Base-by-base conservation (phyloP, 1,140 invertebrate species). In the Aradophagus sp. region DNA sequence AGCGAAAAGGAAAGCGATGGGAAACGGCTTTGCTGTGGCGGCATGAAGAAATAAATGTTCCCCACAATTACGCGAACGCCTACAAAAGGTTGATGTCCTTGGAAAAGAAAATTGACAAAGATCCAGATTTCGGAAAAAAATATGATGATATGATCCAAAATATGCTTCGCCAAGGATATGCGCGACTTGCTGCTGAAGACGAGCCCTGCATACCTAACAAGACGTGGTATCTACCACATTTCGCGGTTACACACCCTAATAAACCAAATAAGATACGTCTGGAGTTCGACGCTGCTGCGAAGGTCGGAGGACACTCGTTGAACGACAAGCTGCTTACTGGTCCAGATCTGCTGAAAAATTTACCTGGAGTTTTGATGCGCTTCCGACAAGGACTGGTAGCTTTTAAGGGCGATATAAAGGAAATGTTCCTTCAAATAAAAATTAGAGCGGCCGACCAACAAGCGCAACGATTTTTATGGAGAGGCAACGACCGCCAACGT, bases 181-280 rank as follows among this genome's bases (percentile, higher is more conserved):
- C n/a, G n/a, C n/a, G n/a, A n/a, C n/a, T n/a, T n/a, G n/a, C n/a
- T n/a, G n/a, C n/a, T n/a, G n/a, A n/a, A n/a, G n/a, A n/a, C n/a
- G n/a, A n/a, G n/a, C n/a, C n/a, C n/a, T n/a, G n/a, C n/a, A n/a
- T n/a, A n/a, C n/a, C n/a, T n/a, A n/a, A 5, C 20, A 16, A 15
- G n/a, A 4, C 1, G 3, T 34, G 32, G 12, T 34, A 34, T 34
- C n/a, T 34, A 5, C 32, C 32, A 34, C 13, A 34, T 34, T 34
- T 34, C 14, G 32, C 32, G 3, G 12, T 34, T 5, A 4, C 4
- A 2, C 6, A 32, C 12, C 12, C 31, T 19, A 14, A 17, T 10
- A 31, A 45, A 2, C n/a, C 14, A 1, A 16, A 15, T 1, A 36
- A 36, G n/a, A 3, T 17, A 15, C 6, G 16, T 10, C 16, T 17